Base-by-base conservation (phyloP, 1,140 invertebrate species). In the Philaenus spumarius region DNA sequence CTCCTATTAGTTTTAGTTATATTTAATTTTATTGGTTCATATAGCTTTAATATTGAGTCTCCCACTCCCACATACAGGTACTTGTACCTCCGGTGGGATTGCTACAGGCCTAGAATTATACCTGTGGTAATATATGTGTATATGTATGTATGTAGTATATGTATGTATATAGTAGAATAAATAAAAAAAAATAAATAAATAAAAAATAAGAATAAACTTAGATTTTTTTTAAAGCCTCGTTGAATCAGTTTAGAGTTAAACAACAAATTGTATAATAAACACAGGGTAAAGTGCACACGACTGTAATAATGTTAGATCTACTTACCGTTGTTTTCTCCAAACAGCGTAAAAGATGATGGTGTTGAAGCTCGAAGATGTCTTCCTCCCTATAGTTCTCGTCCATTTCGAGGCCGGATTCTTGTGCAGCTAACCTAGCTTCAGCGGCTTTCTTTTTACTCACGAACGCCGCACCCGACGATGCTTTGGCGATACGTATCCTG, bases 401-500 rank as follows among this genome's bases (percentile, higher is more conserved):
- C 62, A 93, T 77, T 68, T 91, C 89, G 65, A 92, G 81, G 47
- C 92, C 92, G 26, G 89, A 90, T 76, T 94, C 91, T 74, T 92
- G 89, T 20, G 92, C 93, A 39, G 91, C 91, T 62, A 95, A 76
- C 50, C 93, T 78, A 5, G 95, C 94, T 72, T 99, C 96, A 1
- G 93, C 93, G n/a, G 95, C 94, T 73, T 97, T 97, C 83, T 99
- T 99, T 78, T 98, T 98, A 71, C 83, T 93, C 50, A 98, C 92
- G 75, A 99, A 98, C 4, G 96, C 97, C 5, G 95, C 95, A n/a
- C 96, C 95, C 50, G 93, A 97, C 4, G 95, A 97, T 30, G 97
- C 97, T 73, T 99, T 99, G 30, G 97, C 96, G 72, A 99, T 96
- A 62, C 93, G 85, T 67, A 99, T 98, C 62, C 97, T 82, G 40